These are phyloP conservation scores for Tricholaema leucomelas DNA, from an alignment of 2,113 vertebrate genomes.

Conservation along the genomic window DNA sequence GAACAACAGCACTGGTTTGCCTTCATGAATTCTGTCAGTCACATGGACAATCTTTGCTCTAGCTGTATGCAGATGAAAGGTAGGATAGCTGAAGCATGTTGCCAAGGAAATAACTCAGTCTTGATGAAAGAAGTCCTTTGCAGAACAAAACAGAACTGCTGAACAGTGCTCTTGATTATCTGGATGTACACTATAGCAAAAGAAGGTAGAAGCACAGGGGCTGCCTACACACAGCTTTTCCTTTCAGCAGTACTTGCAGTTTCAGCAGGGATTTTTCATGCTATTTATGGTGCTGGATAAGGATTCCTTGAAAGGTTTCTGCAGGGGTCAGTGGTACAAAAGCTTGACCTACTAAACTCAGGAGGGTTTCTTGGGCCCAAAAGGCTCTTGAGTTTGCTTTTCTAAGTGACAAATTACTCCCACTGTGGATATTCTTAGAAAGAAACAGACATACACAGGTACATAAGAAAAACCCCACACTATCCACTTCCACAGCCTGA, in stretches of 20 bases:
- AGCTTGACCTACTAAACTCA: not conserved
- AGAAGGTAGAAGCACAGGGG: not conserved
- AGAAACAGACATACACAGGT: not conserved
- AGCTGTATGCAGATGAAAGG: not conserved
- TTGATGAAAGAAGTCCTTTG: not conserved
- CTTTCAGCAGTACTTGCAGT: not conserved
- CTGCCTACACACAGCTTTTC: conserved; percentile 2
- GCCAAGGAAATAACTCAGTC: not conserved
- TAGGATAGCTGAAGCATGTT: not conserved
- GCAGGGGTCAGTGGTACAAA: not conserved
- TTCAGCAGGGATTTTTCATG: conserved; percentile 8
- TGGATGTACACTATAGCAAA: not conserved
- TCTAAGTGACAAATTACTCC: not conserved
- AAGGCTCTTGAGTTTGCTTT: not conserved
- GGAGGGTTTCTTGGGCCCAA: not conserved
- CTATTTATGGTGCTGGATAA: not conserved
- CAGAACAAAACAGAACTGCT: conserved; percentile 3
- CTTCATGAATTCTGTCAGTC: not conserved
- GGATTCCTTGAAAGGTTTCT: not conserved
- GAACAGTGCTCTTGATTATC: conserved; percentile 1
- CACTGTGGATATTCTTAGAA: not conserved
- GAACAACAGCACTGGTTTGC: not conserved
- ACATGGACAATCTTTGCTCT: rapidly evolving
- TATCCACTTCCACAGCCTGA: not conserved
- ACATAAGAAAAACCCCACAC: not conserved